These are phyloP conservation scores for Caloenas nicobarica DNA, from an alignment of 2,113 vertebrate species.

Conservation along the genomic window DNA sequence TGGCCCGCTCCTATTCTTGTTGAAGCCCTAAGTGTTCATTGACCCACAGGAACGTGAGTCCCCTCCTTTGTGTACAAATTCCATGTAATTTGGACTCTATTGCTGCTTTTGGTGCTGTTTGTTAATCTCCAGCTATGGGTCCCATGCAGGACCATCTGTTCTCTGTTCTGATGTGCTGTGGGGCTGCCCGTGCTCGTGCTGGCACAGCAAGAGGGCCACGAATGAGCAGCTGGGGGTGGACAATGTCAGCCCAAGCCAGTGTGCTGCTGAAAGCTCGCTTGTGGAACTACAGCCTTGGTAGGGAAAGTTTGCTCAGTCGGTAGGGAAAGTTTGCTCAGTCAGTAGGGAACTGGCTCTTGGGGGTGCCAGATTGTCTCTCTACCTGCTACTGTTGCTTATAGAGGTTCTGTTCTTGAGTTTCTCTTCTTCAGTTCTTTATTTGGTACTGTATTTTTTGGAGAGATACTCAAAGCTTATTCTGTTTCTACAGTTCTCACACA, in stretches of 20 bases:
- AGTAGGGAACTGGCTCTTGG: neutral
- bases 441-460: neutral
- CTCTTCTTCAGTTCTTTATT: neutral
- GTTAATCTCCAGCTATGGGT: neutral
- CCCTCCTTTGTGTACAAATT: neutral
- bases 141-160: neutral
- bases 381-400: neutral
- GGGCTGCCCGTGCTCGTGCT: neutral
- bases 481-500: neutral
- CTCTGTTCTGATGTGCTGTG: neutral
- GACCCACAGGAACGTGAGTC: neutral
- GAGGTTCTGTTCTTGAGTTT: neutral
- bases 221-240: neutral
- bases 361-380: neutral
- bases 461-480: neutral
- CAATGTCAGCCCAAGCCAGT: neutral
- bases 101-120: neutral
- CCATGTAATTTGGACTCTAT: neutral
- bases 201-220: neutral
- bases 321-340: neutral
- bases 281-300: neutral
- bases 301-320: neutral
- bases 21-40: slow-evolving; percentile 13
- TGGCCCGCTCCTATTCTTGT: neutral
- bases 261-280: neutral